Base-by-base conservation (phyloP, 1,140 invertebrate species). In the Musca vetustissima region DNA sequence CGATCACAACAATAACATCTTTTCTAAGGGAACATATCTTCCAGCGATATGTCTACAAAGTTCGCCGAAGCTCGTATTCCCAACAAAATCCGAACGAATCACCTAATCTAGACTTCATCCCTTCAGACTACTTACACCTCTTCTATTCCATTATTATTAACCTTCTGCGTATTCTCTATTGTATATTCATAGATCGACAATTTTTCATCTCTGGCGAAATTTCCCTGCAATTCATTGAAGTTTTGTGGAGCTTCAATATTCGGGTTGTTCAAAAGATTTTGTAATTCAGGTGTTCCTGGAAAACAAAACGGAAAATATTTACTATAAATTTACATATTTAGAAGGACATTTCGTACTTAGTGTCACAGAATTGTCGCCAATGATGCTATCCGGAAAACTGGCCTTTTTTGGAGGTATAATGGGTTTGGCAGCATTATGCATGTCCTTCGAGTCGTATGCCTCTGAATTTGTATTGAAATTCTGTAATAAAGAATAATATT, bases 171-270 rank as follows among this genome's bases (percentile, higher is more conserved):
- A 1, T 67, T 49, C 22, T 70, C 21, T 1, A 77, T 7, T 3
- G 78, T 73, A 61, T 76, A 69, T 49, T 80, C 69, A 25, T 80
- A 80, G 17, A 80, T 61, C 0, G 71, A 53, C 1, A 80, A 67
- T 65, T 73, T 70, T 14, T 80, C 57, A 1, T 53, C 11, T 1
- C 71, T 25, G 3, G 28, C 73, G 9, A 72, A 75, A n/a, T 64
- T 69, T 0, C 49, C 4, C 21, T 79, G 77, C 9, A 78, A 48
- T n/a, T 75, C 73, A 14, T 36, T 52, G 32, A 72, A 72, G 24
- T 49, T 72, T 19, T 53, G 24, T 9, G 71, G 68, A n/a, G 66
- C 49, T 36, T 67, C 25, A 17, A 47, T 21, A 13, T 50, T 13
- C 1, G 19, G 9, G 14, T 66, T 66, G 1, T 17, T 11, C 1